Evolutionary conservation across 2,797 vertebrate genomes (phyloP).

Genomic region (Chelonia mydas): DNA sequence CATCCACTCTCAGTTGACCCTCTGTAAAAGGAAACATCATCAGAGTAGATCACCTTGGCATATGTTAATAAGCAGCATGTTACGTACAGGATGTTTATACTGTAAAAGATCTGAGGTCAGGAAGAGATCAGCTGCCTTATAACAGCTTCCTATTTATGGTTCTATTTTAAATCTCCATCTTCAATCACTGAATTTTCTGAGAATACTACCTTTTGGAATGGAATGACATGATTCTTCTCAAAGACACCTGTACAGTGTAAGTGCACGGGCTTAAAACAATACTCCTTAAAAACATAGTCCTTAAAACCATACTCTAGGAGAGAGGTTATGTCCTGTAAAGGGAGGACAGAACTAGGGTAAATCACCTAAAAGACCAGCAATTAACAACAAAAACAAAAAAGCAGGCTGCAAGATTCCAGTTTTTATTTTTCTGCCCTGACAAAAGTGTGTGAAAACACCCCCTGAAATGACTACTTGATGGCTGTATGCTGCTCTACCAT

Average conservation of each 20-base stretch:
- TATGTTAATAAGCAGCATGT: slow-evolving; percentile 9
- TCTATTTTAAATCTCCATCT: slow-evolving; percentile 14
- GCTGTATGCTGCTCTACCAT: slow-evolving; percentile 12
- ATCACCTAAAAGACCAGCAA: neutral
- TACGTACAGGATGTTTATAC: neutral
- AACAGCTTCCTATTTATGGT: neutral
- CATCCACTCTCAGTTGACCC: slow-evolving; percentile 97
- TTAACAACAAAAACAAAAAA: neutral
- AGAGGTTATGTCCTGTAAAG: slow-evolving; percentile 28
- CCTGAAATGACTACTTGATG: slow-evolving; percentile 42
- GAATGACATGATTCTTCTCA: slow-evolving; percentile 7
- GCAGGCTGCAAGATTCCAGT: slow-evolving; percentile 17
- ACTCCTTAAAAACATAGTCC: neutral
- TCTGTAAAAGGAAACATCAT: slow-evolving; percentile 81
- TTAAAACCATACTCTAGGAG: neutral
- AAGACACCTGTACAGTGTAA: slow-evolving; percentile 17
- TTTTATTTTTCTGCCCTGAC: neutral
- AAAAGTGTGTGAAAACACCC: slow-evolving; percentile 18
- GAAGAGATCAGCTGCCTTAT: neutral
- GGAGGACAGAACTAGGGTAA: slow-evolving; percentile 26
- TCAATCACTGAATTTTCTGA: slow-evolving; percentile 10
- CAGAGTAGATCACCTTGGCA: slow-evolving; percentile 19
- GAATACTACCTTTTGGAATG: neutral
- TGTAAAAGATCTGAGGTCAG: neutral
- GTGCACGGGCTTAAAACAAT: neutral